Evolutionary conservation across 2,888 invertebrate genomes (phyloP), one percentile per base, ranked within the genome.

Genomic region (Cosmopolites sordidus): DNA sequence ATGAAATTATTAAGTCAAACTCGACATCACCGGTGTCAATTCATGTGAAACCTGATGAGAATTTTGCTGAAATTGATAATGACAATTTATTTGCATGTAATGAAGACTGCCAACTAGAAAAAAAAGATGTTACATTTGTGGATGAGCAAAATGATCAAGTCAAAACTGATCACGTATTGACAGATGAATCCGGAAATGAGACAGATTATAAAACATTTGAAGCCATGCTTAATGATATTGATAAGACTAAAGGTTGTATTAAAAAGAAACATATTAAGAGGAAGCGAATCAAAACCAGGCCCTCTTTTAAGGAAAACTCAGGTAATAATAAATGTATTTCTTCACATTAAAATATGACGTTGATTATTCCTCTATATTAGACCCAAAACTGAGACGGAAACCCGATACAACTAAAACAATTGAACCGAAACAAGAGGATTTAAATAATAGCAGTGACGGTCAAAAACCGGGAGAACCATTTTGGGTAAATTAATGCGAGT

Each of bases 171-270:
- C 5, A 33, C n/a, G n/a, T n/a, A 12, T 33, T n/a, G n/a, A 12
- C 33, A n/a, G 11, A 11, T 5, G 33, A 33, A 33, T 11, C n/a
- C 3, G 33, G 11, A n/a, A 12, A 33, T 12, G 12, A 12, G 4
- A n/a, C 3, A 4, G 9, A 5, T 6, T 5, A 27, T 6, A 6
- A 6, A 6, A 6, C 33, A 11, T 12, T 12, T 4, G 4, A 12
- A 4, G 33, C n/a, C 11, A 3, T 4, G 8, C 3, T 84, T 67
- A 84, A 85, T 71, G 84, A 84, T 62, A 79, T 84, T 65, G 82
- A 82, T 71, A 78, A 72, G 66, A 58, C 27, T 14, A 44, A 38
- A 38, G 52, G 46, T 3, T 45, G 56, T 33, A 33, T 51, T 6
- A 52, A 43, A 38, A 56, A 62, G 9, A 67, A 65, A 48, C 38